Evolutionary conservation across 2,888 invertebrate species (phyloP).

Genomic region (Blastobasis adustella): DNA sequence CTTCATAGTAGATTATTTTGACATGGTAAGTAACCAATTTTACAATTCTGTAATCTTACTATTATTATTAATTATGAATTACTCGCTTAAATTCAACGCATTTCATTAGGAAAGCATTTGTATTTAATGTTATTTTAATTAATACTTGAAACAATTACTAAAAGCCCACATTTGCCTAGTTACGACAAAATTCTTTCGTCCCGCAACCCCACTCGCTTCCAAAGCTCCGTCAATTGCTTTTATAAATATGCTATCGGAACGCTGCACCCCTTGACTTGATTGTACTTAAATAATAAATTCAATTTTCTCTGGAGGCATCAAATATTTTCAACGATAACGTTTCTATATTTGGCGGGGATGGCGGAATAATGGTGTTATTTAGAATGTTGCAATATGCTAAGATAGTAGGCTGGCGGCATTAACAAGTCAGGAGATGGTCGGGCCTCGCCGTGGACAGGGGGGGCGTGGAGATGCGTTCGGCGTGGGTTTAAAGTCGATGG

Average conservation of each 20-base stretch:
- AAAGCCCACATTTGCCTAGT: no score
- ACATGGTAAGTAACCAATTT: no score
- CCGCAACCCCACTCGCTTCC: no score
- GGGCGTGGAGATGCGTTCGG: slow-evolving; percentile 27
- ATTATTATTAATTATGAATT: no score
- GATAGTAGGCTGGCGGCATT: slow-evolving; percentile 69
- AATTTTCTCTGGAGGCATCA: slow-evolving; percentile 61
- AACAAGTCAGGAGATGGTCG: slow-evolving; percentile 72
- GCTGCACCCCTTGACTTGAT: slow-evolving; percentile 36
- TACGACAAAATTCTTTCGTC: no score
- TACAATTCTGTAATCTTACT: no score
- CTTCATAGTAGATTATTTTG: no score
- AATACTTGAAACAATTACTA: no score
- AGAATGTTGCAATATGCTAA: slow-evolving; percentile 73
- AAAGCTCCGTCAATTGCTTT: slow-evolving; percentile 15
- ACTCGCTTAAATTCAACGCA: no score
- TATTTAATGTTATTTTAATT: no score
- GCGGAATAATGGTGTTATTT: slow-evolving; percentile 69
- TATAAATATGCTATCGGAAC: slow-evolving; percentile 27
- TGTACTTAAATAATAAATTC: slow-evolving; percentile 69
- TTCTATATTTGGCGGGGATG: slow-evolving; percentile 58
- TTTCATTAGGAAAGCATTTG: no score
- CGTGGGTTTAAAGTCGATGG: no score
- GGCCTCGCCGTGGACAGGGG: slow-evolving; percentile 31
- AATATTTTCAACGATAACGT: slow-evolving; percentile 62